phyloP scores from a whole-genome alignment of 2,113 vertebrate species.

The Semnopithecus entellus region DNA sequence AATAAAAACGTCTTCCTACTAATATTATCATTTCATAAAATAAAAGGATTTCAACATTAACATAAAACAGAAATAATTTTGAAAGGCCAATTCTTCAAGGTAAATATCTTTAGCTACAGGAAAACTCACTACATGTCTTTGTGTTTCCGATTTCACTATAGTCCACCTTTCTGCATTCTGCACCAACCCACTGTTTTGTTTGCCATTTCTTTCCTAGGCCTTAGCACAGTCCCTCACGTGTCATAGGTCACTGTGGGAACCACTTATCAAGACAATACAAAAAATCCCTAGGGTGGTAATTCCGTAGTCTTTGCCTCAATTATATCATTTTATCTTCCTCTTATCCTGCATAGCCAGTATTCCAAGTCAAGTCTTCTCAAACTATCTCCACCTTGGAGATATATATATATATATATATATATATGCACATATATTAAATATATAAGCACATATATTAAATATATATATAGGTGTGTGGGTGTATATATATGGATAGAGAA shows the following conservation, averaged over 20 bases:
- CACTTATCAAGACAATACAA: background rate
- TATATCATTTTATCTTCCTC: background rate
- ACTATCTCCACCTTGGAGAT: background rate
- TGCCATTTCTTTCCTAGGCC: background rate
- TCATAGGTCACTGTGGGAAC: background rate
- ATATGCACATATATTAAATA: too few relatives aligned
- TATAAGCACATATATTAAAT: too few relatives aligned
- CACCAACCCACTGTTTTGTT: background rate
- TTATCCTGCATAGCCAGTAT: background rate
- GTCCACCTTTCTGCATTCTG: background rate
- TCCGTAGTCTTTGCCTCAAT: background rate
- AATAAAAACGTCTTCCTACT: background rate
- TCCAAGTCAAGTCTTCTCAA: background rate
- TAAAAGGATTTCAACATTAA: background rate
- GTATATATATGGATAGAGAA: background rate
- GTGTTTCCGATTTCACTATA: background rate
- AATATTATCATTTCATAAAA: background rate
- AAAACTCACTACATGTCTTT: background rate
- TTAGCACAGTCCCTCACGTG: too few relatives aligned
- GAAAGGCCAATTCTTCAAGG: background rate
- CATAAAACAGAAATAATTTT: background rate
- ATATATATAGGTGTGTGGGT: too few relatives aligned
- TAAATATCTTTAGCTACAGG: background rate
- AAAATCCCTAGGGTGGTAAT: too few relatives aligned
- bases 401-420: too few relatives aligned